Evolutionary conservation across 2,113 vertebrate genomes (phyloP), one percentile per base, ranked within the genome.

Genomic region (Haliaeetus leucogaster): DNA sequence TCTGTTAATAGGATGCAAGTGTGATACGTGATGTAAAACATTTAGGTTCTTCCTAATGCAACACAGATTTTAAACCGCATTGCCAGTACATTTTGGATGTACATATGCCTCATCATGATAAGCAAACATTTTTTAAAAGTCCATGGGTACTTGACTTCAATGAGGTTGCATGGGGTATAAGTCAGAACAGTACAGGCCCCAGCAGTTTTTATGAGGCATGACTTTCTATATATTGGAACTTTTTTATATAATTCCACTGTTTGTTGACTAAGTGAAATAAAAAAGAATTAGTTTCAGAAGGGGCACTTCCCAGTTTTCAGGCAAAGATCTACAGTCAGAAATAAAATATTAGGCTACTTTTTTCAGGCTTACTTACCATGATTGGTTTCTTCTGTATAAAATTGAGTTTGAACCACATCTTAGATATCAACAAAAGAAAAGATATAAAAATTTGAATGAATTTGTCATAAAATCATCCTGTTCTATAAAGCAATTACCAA

Each of bases 1-100:
- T 6, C 79, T 96, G 95, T 96, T 97, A 98, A 96, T 97, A 89
- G 45, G 43, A 87, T 77, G 38, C 65, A 97, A 92, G 58, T 84
- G 30, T 93, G 52, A 95, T 82, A 92, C 15, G 61, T 92, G 96
- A 97, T 83, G 73, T 80, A 97, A 97, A 97, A 90, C 72, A 80
- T 55, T 96, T 90, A 53, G 34, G 61, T 76, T 90, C 83, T 88
- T 71, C 58, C 40, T 96, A 98, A 97, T 66, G 70, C 23, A 89
- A 66, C 48, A 73, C 91, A 98, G 93, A 96, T 82, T 96, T 81
- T 80, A 90, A 95, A 68, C 2, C 0, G 3, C 63, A 92, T 53
- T 16, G 13, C 30, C 32, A n/a, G 9, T 86, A 59, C 30, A 21
- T 85, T 95, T 91, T 83, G 76, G 65, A 77, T n/a, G n/a, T 27